Evolutionary conservation across 2,797 vertebrate species (phyloP).

Genomic region (Crenuchus spilurus): DNA sequence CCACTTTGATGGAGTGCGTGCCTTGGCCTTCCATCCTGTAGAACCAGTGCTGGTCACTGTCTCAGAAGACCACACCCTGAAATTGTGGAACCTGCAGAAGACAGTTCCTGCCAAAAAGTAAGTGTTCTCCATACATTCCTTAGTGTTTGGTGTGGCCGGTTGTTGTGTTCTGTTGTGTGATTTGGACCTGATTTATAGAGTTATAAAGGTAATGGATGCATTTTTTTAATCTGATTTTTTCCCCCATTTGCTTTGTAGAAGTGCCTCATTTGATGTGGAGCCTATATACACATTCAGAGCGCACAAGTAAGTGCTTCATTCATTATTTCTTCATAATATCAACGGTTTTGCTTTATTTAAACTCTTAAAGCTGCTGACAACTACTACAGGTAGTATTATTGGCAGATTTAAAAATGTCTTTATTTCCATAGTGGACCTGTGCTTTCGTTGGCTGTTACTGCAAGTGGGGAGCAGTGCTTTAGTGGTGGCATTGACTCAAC

Average conservation of each 20-base stretch:
- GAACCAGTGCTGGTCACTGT: slow-evolving; percentile 97
- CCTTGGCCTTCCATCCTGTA: slow-evolving; percentile 96
- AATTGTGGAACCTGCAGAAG: slow-evolving; percentile 99
- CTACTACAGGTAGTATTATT: too few species aligned
- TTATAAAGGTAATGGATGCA: neutral
- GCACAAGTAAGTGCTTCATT: slow-evolving; percentile 85
- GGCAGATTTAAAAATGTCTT: too few species aligned
- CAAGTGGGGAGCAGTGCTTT: slow-evolving; percentile 95
- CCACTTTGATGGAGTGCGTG: slow-evolving; percentile 95
- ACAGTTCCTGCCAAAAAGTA: slow-evolving; percentile 99
- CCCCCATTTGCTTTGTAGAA: slow-evolving; percentile 78
- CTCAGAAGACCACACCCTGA: slow-evolving; percentile 97
- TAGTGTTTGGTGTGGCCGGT: neutral
- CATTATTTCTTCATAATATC: neutral
- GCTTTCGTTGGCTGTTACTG: slow-evolving; percentile 90
- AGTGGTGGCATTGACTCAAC: slow-evolving; percentile 94
- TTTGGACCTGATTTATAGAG: neutral
- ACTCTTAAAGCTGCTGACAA: too few species aligned
- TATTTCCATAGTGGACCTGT: slow-evolving; percentile 85
- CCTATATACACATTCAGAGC: slow-evolving; percentile 98
- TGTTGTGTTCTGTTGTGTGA: neutral
- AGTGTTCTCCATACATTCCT: slow-evolving; percentile 50
- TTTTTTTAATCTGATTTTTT: neutral
- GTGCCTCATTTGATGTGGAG: slow-evolving; percentile 98
- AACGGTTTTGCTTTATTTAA: neutral